These are phyloP conservation scores for Heliconius aoede DNA, from an alignment of 2,888 invertebrate genomes.

Conservation along the genomic window DNA sequence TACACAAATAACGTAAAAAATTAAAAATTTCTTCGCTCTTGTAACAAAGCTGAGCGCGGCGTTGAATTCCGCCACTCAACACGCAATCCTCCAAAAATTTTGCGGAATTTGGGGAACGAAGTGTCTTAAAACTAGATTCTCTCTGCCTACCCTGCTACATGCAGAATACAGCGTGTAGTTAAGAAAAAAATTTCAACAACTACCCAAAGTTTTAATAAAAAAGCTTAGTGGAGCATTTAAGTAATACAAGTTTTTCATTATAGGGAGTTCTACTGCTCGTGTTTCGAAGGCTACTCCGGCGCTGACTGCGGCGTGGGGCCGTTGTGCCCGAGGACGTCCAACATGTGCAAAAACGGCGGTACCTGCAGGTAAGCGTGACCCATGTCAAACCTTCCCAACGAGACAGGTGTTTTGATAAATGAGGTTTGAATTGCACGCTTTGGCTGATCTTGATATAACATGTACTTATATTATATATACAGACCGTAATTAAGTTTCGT, in stretches of 20 bases:
- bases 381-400: conserved; percentile 38
- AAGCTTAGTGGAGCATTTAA: neutral
- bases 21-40: too few species aligned
- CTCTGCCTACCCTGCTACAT: too few species aligned
- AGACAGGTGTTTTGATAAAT: conserved; percentile 35
- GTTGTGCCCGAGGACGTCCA: conserved; percentile 85
- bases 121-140: too few species aligned
- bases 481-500: conserved; percentile 1
- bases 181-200: neutral
- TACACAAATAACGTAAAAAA: too few species aligned
- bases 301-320: conserved; percentile 91
- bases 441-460: conserved; percentile 4
- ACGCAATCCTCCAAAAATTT: too few species aligned
- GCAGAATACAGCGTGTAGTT: neutral
- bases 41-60: too few species aligned
- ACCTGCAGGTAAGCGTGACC: conserved; percentile 89
- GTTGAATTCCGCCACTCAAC: too few species aligned
- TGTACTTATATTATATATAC: conserved; percentile 11
- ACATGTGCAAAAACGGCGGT: conserved; percentile 91
- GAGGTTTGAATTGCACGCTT: conserved; percentile 17
- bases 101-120: too few species aligned
- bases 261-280: conserved; percentile 91
- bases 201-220: neutral
- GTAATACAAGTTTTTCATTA: conserved; percentile 25
- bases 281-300: conserved; percentile 92